Base-by-base conservation (phyloP, 2,797 vertebrate genomes). In the Pelobates cultripes region DNA sequence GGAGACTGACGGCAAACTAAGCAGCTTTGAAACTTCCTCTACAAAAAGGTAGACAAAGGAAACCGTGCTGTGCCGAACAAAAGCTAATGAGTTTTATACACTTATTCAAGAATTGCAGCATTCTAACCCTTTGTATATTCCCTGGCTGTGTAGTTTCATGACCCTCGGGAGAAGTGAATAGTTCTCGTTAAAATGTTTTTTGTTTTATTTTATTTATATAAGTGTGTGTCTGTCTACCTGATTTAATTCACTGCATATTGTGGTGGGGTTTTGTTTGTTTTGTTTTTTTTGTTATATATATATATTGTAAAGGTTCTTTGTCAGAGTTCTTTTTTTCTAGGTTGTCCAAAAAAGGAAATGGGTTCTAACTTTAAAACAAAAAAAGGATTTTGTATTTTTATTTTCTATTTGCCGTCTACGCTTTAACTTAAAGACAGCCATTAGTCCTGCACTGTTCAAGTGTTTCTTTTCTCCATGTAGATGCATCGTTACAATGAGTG, bases 11-110 rank as follows among this genome's bases (percentile, higher is more conserved):
- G 70, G 80, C 63, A 66, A 73, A 42, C 76, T 61, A 72, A 76
- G 55, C 64, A 79, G 51, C 53, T 80, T 78, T 77, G 44, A 66
- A 70, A 51, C 60, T 66, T 64, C 40, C 53, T 44, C 45, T 45
- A 60, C 12, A 75, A 51, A 74, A 2, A 64, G 64, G 63, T 42
- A 77, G 64, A 78, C 81, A 73, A 78, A 76, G 71, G 67, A 8
- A 42, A 17, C 4, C 1, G 6, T 17, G 66, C 67, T 3, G 15
- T 3, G 42, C 45, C 1, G 60, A 47, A 79, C 55, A 79, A 74
- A 80, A 77, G 28, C 70, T 77, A 69, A 71, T 79, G 67, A 79
- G 72, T 66, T 85, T 81, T 70, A 75, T 78, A 64, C 55, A 78
- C 55, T 70, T 85, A 60, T 74, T 66, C 40, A n/a, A 17, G 71